Conservation (phyloP, 2,888 invertebrate species). For the Gandaritis pyraliata region DNA sequence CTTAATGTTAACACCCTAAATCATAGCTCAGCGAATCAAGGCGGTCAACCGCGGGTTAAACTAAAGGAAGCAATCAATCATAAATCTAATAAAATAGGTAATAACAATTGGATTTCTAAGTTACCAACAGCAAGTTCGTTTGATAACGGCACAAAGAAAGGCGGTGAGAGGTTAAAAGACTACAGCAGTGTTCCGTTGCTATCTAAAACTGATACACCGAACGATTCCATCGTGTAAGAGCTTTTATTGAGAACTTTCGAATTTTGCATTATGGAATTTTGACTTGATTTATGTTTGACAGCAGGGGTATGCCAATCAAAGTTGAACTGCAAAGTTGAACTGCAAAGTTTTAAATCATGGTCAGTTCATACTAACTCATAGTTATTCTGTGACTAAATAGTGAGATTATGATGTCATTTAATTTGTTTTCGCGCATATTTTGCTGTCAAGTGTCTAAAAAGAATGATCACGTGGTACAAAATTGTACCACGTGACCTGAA, state of each 20-base stretch:
- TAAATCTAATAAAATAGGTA: conserved; percentile 73
- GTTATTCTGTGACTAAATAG: too few relatives aligned
- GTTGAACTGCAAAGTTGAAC: too few relatives aligned
- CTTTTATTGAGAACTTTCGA: conserved; percentile 37
- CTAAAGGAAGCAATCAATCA: conserved; percentile 71
- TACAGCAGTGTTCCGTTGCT: conserved; percentile 79
- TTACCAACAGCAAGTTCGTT: conserved; percentile 76
- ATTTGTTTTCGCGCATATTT: too few relatives aligned
- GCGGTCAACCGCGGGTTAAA: conserved; percentile 69
- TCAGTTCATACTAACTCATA: too few relatives aligned
- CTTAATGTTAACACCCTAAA: conserved; percentile 72
- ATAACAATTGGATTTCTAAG: conserved; percentile 81
- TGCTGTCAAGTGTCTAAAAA: too few relatives aligned
- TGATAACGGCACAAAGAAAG: conserved; percentile 71
- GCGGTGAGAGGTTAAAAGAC: conserved; percentile 70
- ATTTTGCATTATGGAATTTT: conserved; percentile 41
- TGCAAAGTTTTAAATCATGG: too few relatives aligned
- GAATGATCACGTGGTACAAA: too few relatives aligned
- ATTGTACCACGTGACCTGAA: too few relatives aligned
- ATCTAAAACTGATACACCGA: conserved; percentile 72
- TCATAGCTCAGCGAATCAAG: conserved; percentile 63
- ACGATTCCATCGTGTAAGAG: conserved; percentile 74
- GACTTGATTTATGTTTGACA: conserved; percentile 30
- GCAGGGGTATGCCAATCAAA: too few relatives aligned
- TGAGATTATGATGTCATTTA: too few relatives aligned